phyloP scores from a whole-genome alignment of 1,140 invertebrate species.

The Diorhabda sublineata region DNA sequence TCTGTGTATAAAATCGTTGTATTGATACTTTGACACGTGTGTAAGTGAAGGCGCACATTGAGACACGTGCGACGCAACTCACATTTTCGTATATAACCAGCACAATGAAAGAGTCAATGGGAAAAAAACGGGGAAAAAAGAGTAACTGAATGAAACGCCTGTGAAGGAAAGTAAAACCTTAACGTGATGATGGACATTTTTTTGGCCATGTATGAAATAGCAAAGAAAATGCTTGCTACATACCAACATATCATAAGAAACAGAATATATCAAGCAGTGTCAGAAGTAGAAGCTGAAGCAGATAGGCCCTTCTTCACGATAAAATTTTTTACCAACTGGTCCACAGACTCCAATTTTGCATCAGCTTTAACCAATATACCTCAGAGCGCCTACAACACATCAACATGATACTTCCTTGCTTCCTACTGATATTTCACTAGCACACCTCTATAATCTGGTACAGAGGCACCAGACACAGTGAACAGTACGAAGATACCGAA shows the following conservation, averaged over 20 bases:
- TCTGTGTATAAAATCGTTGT: too few species aligned
- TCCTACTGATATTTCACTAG: slow-evolving; percentile 8
- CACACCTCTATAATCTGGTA: neutral
- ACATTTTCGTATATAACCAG: slow-evolving; percentile 1
- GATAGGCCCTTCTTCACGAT: neutral
- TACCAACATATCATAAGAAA: neutral
- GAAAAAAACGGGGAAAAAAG: neutral
- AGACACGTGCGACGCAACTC: neutral
- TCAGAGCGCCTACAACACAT: slow-evolving; percentile 8
- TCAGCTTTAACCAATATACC: slow-evolving; percentile 8
- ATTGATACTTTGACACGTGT: too few species aligned
- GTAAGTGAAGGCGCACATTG: neutral
- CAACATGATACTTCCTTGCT: slow-evolving; percentile 5
- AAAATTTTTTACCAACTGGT: slow-evolving; percentile 10
- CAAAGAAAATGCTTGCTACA: too few species aligned
- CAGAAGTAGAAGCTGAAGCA: slow-evolving; percentile 10
- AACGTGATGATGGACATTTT: neutral
- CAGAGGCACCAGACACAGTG: neutral
- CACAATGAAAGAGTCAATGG: neutral
- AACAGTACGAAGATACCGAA: neutral
- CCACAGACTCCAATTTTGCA: slow-evolving; percentile 7
- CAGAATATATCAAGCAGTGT: neutral
- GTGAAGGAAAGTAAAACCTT: neutral
- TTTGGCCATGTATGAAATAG: neutral
- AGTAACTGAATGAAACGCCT: neutral